A percentile compares a stretch with the other conserved stretches of the same genome.
Conservation (phyloP, 1,140 invertebrate genomes). For the Lucilia sericata region DNA sequence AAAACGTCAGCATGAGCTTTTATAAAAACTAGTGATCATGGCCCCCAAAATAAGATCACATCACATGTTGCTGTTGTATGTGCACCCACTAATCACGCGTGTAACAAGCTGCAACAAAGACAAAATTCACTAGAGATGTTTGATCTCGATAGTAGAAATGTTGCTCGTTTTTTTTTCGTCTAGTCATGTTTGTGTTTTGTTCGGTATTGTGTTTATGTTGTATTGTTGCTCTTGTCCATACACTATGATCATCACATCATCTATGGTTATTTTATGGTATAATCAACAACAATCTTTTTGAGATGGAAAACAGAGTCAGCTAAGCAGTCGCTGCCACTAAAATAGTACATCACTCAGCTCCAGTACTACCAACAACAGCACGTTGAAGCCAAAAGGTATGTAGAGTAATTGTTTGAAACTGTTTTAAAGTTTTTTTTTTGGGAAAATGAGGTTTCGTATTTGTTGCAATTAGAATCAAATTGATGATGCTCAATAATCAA, state of each 20-base stretch:
- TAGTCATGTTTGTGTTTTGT: slow-evolving; percentile 7
- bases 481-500: slow-evolving; percentile 50
- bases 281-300: slow-evolving; percentile 28
- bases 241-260: slow-evolving; percentile 43
- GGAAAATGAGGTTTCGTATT: slow-evolving; percentile 44
- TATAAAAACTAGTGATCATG: not conserved
- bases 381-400: not conserved
- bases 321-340: too few species aligned
- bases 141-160: not conserved
- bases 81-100: slow-evolving; percentile 49
- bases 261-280: slow-evolving; percentile 42
- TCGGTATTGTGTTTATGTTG: too few species aligned
- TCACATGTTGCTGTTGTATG: slow-evolving; percentile 31
- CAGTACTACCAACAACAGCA: slow-evolving; percentile 22
- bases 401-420: slow-evolving; percentile 26
- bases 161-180: not conserved
- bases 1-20: not conserved
- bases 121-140: slow-evolving; percentile 39
- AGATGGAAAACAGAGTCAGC: too few species aligned
- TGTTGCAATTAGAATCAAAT: slow-evolving; percentile 65
- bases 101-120: slow-evolving; percentile 51
- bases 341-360: not conserved
- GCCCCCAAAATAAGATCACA: slow-evolving; percentile 21
- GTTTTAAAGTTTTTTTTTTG: not conserved
- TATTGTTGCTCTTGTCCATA: not conserved